These are phyloP conservation scores for Siniperca knerii DNA, from an alignment of 2,113 vertebrate genomes.

Conservation along the genomic window DNA sequence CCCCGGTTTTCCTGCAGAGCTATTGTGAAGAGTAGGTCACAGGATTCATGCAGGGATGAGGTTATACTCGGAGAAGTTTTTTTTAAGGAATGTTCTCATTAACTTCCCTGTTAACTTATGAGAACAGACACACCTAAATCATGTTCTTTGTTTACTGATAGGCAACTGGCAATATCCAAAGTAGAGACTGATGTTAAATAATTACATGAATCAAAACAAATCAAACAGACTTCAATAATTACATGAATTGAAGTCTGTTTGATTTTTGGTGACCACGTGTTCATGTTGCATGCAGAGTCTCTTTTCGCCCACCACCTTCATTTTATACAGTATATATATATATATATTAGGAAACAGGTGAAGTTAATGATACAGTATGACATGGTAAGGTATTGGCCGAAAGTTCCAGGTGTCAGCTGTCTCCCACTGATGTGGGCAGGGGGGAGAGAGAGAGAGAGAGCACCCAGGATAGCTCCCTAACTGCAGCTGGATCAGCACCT, in stretches of 20 bases:
- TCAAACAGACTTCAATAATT: too few species aligned
- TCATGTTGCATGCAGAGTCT: too few species aligned
- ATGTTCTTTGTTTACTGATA: not conserved
- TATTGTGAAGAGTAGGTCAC: conserved; percentile 50
- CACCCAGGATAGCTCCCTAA: not conserved
- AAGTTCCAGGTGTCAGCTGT: not conserved
- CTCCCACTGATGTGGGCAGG: not conserved
- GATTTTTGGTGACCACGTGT: too few species aligned
- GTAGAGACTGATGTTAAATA: too few species aligned
- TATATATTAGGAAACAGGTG: not conserved
- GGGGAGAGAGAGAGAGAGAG: not conserved
- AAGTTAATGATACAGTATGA: not conserved
- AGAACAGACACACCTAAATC: not conserved
- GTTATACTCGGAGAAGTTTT: not conserved
- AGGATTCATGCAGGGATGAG: not conserved
- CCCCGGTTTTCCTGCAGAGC: conserved; percentile 41
- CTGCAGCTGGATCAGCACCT: conserved; percentile 19
- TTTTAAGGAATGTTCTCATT: not conserved
- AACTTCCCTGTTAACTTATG: not conserved
- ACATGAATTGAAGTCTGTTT: too few species aligned
- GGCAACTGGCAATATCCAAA: not conserved
- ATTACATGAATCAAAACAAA: too few species aligned
- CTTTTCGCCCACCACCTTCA: too few species aligned
- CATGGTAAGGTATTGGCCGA: not conserved
- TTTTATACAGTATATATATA: too few species aligned